Conservation (phyloP, 2,113 vertebrate genomes). For the Athene cunicularia region DNA sequence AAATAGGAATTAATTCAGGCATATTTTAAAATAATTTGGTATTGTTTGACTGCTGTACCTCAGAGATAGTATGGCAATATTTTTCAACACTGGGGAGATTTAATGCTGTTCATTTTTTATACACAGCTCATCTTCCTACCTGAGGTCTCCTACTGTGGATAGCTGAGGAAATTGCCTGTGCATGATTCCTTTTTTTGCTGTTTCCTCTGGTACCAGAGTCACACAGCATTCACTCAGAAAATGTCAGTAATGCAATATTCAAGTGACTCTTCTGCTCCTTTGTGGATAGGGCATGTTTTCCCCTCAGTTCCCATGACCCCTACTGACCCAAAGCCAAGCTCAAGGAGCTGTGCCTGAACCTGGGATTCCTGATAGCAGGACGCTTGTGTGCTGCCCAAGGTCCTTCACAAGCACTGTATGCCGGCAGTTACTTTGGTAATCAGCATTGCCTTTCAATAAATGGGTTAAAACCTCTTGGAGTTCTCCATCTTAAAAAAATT, state of each 20-base stretch:
- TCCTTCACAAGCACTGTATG: background rate
- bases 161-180: background rate
- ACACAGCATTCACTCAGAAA: background rate
- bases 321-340: background rate
- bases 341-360: background rate
- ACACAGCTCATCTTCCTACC: background rate
- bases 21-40: background rate
- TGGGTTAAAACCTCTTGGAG: background rate
- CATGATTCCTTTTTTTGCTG: background rate
- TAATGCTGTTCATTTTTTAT: background rate
- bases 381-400: fast-evolving
- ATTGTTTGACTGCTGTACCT: background rate
- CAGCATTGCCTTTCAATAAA: background rate
- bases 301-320: background rate
- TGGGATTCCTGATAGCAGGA: background rate
- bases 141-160: fast-evolving
- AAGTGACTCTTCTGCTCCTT: background rate
- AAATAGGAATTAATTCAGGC: background rate
- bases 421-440: background rate
- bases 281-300: background rate
- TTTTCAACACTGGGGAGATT: background rate
- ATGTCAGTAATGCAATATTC: background rate
- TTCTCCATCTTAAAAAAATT: background rate
- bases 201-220: background rate
- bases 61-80: background rate